phyloP scores from a whole-genome alignment of 2,113 vertebrate genomes.

The Falco punctatus region DNA sequence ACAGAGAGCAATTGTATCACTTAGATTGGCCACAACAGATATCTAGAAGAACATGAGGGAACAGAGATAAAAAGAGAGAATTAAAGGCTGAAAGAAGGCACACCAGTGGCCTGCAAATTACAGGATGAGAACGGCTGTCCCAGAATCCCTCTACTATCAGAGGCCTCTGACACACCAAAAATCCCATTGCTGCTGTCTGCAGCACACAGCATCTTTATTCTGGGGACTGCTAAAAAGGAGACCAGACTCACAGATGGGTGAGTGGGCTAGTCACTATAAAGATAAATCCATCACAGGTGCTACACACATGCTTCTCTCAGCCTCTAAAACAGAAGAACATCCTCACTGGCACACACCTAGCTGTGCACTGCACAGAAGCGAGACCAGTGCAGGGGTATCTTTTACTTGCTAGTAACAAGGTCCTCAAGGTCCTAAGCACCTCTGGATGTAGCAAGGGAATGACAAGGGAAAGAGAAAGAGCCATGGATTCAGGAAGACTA shows the following conservation, averaged over 20 bases:
- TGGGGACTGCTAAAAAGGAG: neutral
- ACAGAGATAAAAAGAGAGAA: neutral
- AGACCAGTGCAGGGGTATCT: neutral
- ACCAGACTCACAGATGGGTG: neutral
- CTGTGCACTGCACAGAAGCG: rapidly evolving
- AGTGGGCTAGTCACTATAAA: neutral
- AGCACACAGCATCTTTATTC: neutral
- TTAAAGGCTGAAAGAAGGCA: neutral
- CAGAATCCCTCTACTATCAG: neutral
- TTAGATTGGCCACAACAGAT: neutral
- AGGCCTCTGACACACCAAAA: neutral
- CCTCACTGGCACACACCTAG: neutral
- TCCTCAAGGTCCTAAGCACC: neutral
- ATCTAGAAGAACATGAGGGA: neutral
- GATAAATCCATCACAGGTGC: neutral
- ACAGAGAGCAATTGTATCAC: neutral
- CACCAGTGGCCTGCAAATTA: neutral
- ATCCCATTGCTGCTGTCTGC: neutral
- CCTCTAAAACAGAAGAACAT: neutral
- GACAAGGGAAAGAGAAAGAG: neutral
- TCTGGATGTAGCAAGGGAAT: neutral
- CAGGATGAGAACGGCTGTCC: neutral
- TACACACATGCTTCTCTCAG: neutral
- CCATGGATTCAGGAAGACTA: neutral
- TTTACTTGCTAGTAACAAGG: neutral